Evolutionary conservation across 1,140 invertebrate species (phyloP).

Genomic region (Papilio polytes): DNA sequence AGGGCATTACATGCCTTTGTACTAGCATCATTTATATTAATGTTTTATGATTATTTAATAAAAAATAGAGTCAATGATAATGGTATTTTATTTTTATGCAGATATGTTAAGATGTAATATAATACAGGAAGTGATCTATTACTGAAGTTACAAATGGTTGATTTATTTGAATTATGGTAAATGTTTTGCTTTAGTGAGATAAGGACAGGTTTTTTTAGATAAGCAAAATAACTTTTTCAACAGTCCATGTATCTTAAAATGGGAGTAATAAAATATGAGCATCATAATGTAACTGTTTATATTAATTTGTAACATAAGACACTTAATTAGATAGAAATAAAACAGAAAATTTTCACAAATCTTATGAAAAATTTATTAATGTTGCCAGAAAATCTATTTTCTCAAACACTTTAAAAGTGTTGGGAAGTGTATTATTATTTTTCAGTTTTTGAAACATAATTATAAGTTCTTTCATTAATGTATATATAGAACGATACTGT

Average conservation of each 20-base stretch:
- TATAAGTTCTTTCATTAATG: slow-evolving; percentile 58
- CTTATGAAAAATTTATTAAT: slow-evolving; percentile 24
- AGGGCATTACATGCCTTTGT: slow-evolving; percentile 86
- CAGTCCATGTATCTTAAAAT: not conserved
- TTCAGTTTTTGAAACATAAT: slow-evolving; percentile 48
- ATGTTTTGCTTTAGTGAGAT: too few relatives aligned
- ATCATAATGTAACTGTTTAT: not conserved
- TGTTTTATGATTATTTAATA: slow-evolving; percentile 31
- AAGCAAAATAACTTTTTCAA: too few relatives aligned
- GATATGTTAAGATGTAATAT: too few relatives aligned
- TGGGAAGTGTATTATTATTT: slow-evolving; percentile 44
- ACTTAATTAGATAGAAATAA: not conserved
- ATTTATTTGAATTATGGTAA: too few relatives aligned
- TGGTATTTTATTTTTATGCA: not conserved
- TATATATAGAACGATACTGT: slow-evolving; percentile 58
- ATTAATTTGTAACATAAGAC: not conserved
- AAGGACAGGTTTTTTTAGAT: too few relatives aligned
- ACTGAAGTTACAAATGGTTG: too few relatives aligned
- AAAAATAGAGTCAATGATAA: not conserved
- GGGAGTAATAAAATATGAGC: not conserved
- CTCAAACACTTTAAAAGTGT: slow-evolving; percentile 56
- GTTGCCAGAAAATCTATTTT: slow-evolving; percentile 53
- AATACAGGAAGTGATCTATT: too few relatives aligned
- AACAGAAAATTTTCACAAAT: not conserved
- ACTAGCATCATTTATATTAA: slow-evolving; percentile 49